Percentiles rank a stretch among this genome's conserved stretches.
Conservation (phyloP, 92 coral and sea anemone species). For the Virgularia gustaviana region DNA sequence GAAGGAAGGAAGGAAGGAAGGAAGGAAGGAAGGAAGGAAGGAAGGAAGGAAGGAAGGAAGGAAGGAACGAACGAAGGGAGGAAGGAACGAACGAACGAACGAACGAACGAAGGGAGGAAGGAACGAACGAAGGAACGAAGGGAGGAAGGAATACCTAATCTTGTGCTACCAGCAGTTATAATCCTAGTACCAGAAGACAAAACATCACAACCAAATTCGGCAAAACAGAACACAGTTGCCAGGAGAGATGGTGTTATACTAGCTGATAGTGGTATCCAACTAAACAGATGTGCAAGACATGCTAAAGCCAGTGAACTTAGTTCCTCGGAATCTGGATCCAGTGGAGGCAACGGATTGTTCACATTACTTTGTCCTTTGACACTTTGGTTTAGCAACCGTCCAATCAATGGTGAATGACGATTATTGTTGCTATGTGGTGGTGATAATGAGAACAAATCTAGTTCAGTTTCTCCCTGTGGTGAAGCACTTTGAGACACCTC, state of each 20-base stretch:
- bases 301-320: constrained; percentile 70
- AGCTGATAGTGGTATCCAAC: constrained; percentile 96
- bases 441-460: constrained; percentile 60
- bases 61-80: neutral
- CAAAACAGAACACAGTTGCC: constrained; percentile 91
- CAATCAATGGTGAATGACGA: constrained; percentile 61
- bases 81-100: neutral
- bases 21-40: neutral
- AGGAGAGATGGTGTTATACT: constrained; percentile 81
- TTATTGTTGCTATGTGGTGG: constrained; percentile 57
- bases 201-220: constrained; percentile 97
- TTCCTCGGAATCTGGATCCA: constrained; percentile 93
- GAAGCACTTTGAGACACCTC: constrained; percentile 73
- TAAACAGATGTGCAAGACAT: constrained; percentile 81
- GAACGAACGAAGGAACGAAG: neutral
- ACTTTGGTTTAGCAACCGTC: constrained; percentile 71
- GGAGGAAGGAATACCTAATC: constrained; percentile 63
- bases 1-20: neutral
- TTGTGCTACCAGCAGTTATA: constrained; percentile 66
- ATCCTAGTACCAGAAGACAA: constrained; percentile 60
- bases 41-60: neutral
- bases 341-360: constrained; percentile 81
- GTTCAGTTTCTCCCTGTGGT: constrained; percentile 66
- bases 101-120: neutral
- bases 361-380: constrained; percentile 71